Percentiles rank a stretch among this genome's conserved stretches.
These are phyloP conservation scores for Eupleurogrammus muticus DNA, from an alignment of 2,797 vertebrate species.

Conservation along the genomic window DNA sequence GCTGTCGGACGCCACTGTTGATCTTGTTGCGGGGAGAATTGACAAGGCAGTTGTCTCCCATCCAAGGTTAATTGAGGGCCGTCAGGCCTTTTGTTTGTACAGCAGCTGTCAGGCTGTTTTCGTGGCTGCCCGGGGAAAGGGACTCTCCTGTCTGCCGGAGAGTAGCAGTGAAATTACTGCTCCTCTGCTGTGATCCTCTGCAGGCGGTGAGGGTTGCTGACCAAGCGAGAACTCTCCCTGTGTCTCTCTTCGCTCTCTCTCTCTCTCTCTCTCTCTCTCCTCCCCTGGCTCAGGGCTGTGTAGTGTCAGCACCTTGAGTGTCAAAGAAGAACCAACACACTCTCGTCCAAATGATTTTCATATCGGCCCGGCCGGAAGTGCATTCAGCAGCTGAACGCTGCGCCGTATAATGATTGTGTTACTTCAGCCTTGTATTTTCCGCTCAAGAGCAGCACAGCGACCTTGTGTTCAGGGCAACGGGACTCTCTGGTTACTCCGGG, in stretches of 20 bases:
- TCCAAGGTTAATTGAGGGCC: constrained; percentile 68
- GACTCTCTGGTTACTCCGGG: constrained; percentile 65
- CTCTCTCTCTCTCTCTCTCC: constrained; percentile 4
- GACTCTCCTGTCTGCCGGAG: constrained; percentile 65
- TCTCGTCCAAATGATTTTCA: constrained; percentile 59
- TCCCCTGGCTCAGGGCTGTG: constrained; percentile 38
- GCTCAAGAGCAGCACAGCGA: constrained; percentile 70
- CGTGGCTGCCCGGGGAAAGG: constrained; percentile 48
- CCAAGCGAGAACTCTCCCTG: constrained; percentile 64
- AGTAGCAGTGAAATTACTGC: constrained; percentile 72
- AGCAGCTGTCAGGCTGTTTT: constrained; percentile 67
- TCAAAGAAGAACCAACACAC: constrained; percentile 55
- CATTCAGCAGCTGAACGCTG: constrained; percentile 62
- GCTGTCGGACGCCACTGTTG: constrained; percentile 30
- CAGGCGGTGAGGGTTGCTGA: constrained; percentile 74
- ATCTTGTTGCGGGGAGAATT: constrained; percentile 36
- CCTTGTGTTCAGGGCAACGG: constrained; percentile 71
- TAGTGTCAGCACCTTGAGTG: constrained; percentile 69
- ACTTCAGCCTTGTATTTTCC: constrained; percentile 56
- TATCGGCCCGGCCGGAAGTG: constrained; percentile 43
- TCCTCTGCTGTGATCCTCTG: constrained; percentile 70
- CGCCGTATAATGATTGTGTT: constrained; percentile 62
- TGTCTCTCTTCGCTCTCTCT: constrained; percentile 17
- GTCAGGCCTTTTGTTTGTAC: constrained; percentile 44
- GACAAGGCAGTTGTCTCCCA: constrained; percentile 44